A percentile compares a stretch with the other conserved stretches of the same genome.
phyloP scores from a whole-genome alignment of 2,888 invertebrate species.

The Pemphredon lugubris region DNA sequence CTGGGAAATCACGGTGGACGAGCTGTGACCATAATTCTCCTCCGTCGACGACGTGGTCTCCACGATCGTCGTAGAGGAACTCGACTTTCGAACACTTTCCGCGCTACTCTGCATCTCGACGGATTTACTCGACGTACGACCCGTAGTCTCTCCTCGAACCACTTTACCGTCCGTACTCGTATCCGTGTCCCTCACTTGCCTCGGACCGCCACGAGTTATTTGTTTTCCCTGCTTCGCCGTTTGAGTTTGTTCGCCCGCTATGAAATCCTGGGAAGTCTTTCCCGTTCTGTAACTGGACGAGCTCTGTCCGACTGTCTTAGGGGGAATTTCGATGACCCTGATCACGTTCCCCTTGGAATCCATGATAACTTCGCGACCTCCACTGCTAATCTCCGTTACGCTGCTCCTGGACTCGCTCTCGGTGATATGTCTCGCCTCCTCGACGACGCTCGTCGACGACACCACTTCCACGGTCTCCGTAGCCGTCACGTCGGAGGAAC shows the following conservation, averaged over 20 bases:
- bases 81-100: slow-evolving; percentile 47
- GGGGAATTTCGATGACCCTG: slow-evolving; percentile 68
- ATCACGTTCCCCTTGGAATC: slow-evolving; percentile 76
- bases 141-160: slow-evolving; percentile 7
- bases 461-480: slow-evolving; percentile 62
- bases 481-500: slow-evolving; percentile 49
- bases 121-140: slow-evolving; percentile 5
- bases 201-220: background rate
- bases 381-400: slow-evolving; percentile 70
- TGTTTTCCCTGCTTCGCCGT: slow-evolving; percentile 46
- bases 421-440: slow-evolving; percentile 68
- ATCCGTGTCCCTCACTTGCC: slow-evolving; percentile 1
- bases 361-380: slow-evolving; percentile 72
- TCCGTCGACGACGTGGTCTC: slow-evolving; percentile 57
- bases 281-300: slow-evolving; percentile 51
- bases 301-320: slow-evolving; percentile 54
- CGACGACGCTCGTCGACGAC: slow-evolving; percentile 71
- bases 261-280: slow-evolving; percentile 67
- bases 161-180: background rate
- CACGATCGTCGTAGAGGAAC: slow-evolving; percentile 48
- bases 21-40: slow-evolving; percentile 36
- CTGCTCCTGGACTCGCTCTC: slow-evolving; percentile 71
- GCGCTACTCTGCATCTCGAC: slow-evolving; percentile 41
- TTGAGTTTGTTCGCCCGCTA: slow-evolving; percentile 65
- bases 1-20: slow-evolving; percentile 1